Conservation (phyloP, 2,888 invertebrate species). For the Parnassius orleans region DNA sequence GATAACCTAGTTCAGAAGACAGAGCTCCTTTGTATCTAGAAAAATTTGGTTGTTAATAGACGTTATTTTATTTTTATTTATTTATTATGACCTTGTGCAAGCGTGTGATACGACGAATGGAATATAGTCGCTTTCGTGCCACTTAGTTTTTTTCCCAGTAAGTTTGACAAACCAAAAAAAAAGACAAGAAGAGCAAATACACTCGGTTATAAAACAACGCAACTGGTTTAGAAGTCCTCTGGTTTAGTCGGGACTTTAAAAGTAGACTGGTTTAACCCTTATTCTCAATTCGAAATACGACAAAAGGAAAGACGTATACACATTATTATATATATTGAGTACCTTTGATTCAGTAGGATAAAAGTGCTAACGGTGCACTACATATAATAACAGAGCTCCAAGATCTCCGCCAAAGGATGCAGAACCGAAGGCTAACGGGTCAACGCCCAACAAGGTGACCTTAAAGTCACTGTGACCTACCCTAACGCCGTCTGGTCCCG, state of each 20-base stretch:
- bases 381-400: constrained; percentile 12
- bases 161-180: background rate
- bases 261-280: constrained; percentile 6
- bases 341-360: constrained; percentile 13
- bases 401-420: constrained; percentile 25
- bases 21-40: too few relatives aligned
- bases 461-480: constrained; percentile 66
- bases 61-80: too few relatives aligned
- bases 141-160: background rate
- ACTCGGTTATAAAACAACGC: too few relatives aligned
- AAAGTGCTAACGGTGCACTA: constrained; percentile 31
- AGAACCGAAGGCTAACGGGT: constrained; percentile 43
- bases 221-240: too few relatives aligned
- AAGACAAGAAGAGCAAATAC: background rate
- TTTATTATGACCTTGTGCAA: too few relatives aligned
- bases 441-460: constrained; percentile 69
- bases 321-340: constrained; percentile 13
- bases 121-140: too few relatives aligned
- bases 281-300: constrained; percentile 2
- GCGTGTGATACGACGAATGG: too few relatives aligned
- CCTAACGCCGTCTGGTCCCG: constrained; percentile 48
- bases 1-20: too few relatives aligned
- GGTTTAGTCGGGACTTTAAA: background rate
- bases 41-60: too few relatives aligned
- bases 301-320: constrained; percentile 7